Conservation (phyloP, 2,797 vertebrate species). For the Gallinago solitaria region DNA sequence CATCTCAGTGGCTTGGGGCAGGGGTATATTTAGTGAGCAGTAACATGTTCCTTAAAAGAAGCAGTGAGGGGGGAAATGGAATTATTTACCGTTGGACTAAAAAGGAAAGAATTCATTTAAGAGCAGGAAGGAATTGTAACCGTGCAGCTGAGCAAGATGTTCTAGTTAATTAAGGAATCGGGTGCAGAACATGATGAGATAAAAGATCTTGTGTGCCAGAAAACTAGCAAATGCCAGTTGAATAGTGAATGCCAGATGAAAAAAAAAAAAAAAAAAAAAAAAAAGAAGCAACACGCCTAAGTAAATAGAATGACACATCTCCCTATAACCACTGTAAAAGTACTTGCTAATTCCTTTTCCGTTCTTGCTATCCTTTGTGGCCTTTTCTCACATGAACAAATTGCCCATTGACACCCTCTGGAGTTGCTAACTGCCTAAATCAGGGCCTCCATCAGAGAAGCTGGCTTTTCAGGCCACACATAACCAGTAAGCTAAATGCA, state of each 20-base stretch:
- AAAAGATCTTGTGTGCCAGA: background rate
- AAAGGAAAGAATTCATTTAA: background rate
- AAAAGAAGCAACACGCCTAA: background rate
- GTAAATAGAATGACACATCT: background rate
- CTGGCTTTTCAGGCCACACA: background rate
- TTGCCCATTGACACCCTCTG: background rate
- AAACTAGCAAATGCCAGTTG: background rate
- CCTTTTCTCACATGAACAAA: background rate
- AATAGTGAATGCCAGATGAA: background rate
- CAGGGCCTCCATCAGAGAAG: background rate
- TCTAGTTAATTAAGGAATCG: background rate
- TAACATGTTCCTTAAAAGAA: background rate
- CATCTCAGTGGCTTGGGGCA: background rate
- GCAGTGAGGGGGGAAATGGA: background rate
- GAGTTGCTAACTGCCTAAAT: background rate
- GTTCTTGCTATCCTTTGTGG: background rate
- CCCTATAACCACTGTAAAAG: background rate
- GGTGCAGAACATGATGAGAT: background rate
- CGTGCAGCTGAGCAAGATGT: background rate
- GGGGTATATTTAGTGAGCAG: background rate
- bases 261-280: background rate
- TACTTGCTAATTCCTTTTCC: background rate
- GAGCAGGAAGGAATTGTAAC: background rate
- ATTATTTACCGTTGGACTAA: background rate
- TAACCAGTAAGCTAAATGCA: background rate